These are phyloP conservation scores for Microctenopoma stevenorrisi DNA, from an alignment of 2,797 vertebrate species.

Conservation along the genomic window DNA sequence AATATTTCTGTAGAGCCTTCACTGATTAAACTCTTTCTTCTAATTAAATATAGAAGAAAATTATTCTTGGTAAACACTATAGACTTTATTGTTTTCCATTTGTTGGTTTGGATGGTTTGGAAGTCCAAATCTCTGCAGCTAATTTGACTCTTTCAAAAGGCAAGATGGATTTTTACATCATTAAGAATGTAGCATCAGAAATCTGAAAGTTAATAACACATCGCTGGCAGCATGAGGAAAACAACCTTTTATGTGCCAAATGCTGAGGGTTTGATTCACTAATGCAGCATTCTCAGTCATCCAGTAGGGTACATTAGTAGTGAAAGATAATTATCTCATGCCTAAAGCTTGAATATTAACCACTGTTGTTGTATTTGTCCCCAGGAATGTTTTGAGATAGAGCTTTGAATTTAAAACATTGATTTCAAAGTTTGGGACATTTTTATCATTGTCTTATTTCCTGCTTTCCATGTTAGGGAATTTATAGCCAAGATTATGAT, in stretches of 20 bases:
- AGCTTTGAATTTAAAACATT: constrained; percentile 38
- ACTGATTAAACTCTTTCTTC: constrained; percentile 16
- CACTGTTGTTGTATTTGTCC: constrained; percentile 38
- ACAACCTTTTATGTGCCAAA: constrained; percentile 29
- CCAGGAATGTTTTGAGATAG: constrained; percentile 30
- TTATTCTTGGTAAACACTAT: constrained; percentile 6
- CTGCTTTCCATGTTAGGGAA: constrained; percentile 3
- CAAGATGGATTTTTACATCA: constrained; percentile 8
- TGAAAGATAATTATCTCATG: constrained; percentile 45
- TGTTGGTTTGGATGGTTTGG: not conserved
- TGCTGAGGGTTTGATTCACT: constrained; percentile 37
- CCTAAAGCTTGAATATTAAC: constrained; percentile 57
- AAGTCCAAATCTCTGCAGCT: not conserved
- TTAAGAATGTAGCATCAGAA: constrained; percentile 6
- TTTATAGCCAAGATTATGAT: not conserved
- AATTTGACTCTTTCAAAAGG: constrained; percentile 7
- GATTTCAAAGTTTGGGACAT: constrained; percentile 16
- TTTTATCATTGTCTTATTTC: constrained; percentile 8
- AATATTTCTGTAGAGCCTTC: not conserved
- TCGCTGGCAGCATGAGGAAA: constrained; percentile 31
- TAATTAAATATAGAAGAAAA: constrained; percentile 17
- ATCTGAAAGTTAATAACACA: constrained; percentile 32
- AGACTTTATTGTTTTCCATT: not conserved
- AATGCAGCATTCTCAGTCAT: constrained; percentile 33
- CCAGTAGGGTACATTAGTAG: constrained; percentile 32